phyloP scores from a whole-genome alignment of 2,888 invertebrate genomes.

The Hemicrepidius hirtus region DNA sequence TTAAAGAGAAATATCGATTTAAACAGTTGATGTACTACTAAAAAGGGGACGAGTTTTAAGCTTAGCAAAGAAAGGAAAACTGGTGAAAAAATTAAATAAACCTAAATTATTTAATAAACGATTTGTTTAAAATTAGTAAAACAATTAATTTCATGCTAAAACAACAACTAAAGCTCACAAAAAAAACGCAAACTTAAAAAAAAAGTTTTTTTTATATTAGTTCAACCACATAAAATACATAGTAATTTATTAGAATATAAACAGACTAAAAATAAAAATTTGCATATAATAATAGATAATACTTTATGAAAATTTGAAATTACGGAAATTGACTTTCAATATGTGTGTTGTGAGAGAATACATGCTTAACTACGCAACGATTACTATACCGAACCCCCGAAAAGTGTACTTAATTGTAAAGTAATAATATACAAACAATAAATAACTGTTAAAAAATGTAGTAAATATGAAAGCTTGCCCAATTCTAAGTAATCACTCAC shows the following conservation, averaged over 20 bases:
- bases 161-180: constrained; percentile 56
- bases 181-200: constrained; percentile 61
- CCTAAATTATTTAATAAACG: no score
- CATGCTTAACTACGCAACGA: constrained; percentile 26
- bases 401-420: constrained; percentile 25
- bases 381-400: constrained; percentile 38
- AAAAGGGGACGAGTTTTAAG: no score
- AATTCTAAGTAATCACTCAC: constrained; percentile 30
- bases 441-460: constrained; percentile 37
- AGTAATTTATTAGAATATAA: constrained; percentile 68
- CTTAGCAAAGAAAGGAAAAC: no score
- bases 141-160: constrained; percentile 37
- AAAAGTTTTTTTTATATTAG: constrained; percentile 66
- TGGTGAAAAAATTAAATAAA: no score
- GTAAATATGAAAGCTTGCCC: constrained; percentile 21
- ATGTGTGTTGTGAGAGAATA: constrained; percentile 48
- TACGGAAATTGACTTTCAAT: constrained; percentile 38
- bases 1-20: no score
- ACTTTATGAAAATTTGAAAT: constrained; percentile 50
- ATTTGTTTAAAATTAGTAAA: not conserved
- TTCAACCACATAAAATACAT: constrained; percentile 70
- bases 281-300: constrained; percentile 50
- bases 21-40: no score
- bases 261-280: constrained; percentile 67
- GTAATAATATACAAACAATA: constrained; percentile 46